Evolutionary conservation across 2,113 vertebrate genomes (phyloP).

Genomic region (Sapajus apella): DNA sequence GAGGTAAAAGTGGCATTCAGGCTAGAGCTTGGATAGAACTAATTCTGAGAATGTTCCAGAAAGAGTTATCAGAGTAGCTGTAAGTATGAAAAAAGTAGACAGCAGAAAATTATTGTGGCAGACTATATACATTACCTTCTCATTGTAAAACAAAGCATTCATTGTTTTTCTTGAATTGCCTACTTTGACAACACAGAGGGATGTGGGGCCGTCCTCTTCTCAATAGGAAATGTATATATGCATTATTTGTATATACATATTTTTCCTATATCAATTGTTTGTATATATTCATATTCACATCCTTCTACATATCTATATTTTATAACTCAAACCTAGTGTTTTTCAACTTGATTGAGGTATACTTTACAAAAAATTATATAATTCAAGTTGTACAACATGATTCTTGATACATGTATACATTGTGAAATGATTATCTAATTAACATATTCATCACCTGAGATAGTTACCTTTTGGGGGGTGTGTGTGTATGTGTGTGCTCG

Average conservation of each 20-base stretch:
- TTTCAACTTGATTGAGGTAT: neutral
- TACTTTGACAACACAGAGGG: neutral
- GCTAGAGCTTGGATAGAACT: neutral
- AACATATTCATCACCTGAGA: neutral
- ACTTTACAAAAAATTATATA: neutral
- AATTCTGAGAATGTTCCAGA: neutral
- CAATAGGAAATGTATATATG: neutral
- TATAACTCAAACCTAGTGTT: neutral
- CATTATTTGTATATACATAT: neutral
- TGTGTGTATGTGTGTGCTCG: neutral
- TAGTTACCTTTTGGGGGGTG: too few relatives aligned
- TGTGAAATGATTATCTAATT: neutral
- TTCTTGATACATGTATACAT: neutral
- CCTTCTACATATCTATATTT: neutral
- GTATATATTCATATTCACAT: neutral
- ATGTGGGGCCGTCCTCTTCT: neutral
- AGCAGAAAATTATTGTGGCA: neutral
- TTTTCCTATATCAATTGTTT: neutral
- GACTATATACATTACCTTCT: neutral
- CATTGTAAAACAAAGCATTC: neutral
- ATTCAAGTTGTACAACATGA: neutral
- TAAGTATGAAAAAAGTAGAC: neutral
- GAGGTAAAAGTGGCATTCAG: neutral
- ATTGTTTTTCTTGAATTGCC: neutral
- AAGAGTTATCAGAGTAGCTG: neutral